Evolutionary conservation across 2,888 invertebrate genomes (phyloP).

Genomic region (Alloscopus bannaensis): DNA sequence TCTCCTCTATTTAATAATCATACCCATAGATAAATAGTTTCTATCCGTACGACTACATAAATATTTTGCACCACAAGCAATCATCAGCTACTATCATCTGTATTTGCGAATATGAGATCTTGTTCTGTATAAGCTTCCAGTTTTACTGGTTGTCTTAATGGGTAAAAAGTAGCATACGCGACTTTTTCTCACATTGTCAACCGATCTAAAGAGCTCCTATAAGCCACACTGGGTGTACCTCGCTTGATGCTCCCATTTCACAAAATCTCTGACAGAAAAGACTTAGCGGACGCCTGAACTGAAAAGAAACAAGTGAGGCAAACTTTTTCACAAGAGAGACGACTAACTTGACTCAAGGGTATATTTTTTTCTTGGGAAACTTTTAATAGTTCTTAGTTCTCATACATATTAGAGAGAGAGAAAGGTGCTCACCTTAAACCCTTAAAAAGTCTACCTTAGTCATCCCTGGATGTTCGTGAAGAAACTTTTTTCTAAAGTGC

Average conservation of each 20-base stretch:
- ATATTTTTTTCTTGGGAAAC: constrained; percentile 29
- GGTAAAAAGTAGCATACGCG: constrained; percentile 7
- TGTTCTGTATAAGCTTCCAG: not conserved
- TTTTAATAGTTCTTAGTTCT: constrained; percentile 53
- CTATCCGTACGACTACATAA: too few species aligned
- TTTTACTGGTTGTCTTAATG: not conserved
- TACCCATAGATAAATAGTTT: too few species aligned
- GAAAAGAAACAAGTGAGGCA: constrained; percentile 1
- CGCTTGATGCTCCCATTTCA: not conserved
- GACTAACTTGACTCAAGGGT: constrained; percentile 39
- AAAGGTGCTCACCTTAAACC: constrained; percentile 43
- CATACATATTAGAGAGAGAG: constrained; percentile 39
- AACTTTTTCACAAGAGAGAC: constrained; percentile 18
- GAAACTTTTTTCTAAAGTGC: constrained; percentile 12
- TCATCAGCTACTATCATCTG: too few species aligned
- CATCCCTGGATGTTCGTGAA: not conserved
- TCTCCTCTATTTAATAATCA: not conserved
- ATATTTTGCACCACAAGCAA: too few species aligned
- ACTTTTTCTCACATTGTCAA: constrained; percentile 12
- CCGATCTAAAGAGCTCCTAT: constrained; percentile 7
- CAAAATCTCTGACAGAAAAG: not conserved
- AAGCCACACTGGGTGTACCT: too few species aligned
- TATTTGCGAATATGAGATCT: too few species aligned
- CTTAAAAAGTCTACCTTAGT: constrained; percentile 34
- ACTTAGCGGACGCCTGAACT: not conserved